Evolutionary conservation across 2,888 invertebrate species (phyloP).

Genomic region (Smittia sp.): DNA sequence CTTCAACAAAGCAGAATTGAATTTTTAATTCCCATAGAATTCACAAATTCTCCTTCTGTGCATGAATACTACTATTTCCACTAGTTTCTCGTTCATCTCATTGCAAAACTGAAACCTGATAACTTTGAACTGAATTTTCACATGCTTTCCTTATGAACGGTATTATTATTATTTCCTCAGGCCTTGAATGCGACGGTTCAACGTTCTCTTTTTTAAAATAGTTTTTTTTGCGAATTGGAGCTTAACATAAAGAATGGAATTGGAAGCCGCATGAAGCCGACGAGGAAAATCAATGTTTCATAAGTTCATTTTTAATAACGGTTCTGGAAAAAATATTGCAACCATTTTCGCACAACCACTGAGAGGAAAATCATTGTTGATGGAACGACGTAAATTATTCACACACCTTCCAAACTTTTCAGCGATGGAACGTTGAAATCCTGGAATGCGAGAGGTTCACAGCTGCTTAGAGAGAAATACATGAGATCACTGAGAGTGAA

Average conservation of each 20-base stretch:
- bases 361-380: neutral
- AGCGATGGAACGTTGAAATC: neutral
- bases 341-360: neutral
- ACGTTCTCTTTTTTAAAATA: no score
- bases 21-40: neutral
- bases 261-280: neutral
- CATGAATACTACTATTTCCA: neutral
- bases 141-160: neutral
- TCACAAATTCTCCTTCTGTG: neutral
- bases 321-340: neutral
- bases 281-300: slow-evolving; percentile 15
- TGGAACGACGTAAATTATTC: slow-evolving; percentile 11
- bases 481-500: neutral
- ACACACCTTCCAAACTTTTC: neutral
- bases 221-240: neutral
- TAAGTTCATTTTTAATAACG: neutral
- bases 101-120: slow-evolving; percentile 3
- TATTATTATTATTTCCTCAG: no score
- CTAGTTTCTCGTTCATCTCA: neutral
- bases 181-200: no score
- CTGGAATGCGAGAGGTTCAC: neutral
- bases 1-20: neutral
- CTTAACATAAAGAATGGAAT: neutral
- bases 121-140: neutral
- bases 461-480: slow-evolving; percentile 1